These are phyloP conservation scores for Podiceps cristatus DNA, from an alignment of 2,113 vertebrate genomes.

Conservation along the genomic window DNA sequence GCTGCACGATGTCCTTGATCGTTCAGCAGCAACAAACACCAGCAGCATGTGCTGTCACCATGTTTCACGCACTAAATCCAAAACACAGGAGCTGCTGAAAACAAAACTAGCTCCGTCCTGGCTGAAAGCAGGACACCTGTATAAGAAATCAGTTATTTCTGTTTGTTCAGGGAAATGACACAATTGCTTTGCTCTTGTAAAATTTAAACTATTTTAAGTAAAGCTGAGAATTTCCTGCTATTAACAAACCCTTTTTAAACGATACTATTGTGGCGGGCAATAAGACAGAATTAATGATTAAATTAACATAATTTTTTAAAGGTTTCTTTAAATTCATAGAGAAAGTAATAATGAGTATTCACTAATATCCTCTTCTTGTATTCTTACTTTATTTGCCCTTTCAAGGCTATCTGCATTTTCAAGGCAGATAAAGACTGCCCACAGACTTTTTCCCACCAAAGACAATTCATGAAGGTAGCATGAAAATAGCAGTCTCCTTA, in stretches of 20 bases:
- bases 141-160: neutral
- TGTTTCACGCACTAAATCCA: too few species aligned
- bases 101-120: too few species aligned
- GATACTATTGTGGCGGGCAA: neutral
- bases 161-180: neutral
- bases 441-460: neutral
- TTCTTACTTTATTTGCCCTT: neutral
- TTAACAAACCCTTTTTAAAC: neutral
- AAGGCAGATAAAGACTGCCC: neutral
- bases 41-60: too few species aligned
- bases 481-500: neutral
- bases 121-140: neutral
- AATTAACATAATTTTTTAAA: neutral
- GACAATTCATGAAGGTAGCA: neutral
- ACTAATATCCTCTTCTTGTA: neutral
- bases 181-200: neutral
- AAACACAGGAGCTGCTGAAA: too few species aligned
- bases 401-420: neutral
- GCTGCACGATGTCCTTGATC: too few species aligned
- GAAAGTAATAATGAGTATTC: constrained; percentile 1
- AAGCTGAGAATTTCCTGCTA: neutral
- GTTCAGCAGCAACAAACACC: too few species aligned
- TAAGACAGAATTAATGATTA: constrained; percentile 19
- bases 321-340: neutral
- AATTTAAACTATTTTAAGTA: neutral